Conservation (phyloP, 1,140 invertebrate species). For the Zaprionus davidi region DNA sequence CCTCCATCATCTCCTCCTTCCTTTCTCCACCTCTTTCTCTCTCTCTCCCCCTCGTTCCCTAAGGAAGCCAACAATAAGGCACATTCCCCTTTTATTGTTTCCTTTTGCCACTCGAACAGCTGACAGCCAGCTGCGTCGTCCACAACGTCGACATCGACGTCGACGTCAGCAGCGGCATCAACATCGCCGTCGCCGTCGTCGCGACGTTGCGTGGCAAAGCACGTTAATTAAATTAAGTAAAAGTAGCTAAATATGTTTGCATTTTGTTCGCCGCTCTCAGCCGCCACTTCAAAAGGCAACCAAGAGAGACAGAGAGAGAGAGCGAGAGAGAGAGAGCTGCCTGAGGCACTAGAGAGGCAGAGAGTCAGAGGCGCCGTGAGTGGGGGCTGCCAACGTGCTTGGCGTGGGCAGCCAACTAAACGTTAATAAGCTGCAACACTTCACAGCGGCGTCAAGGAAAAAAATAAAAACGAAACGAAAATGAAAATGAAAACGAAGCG, state of each 20-base stretch:
- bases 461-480: conserved; percentile 6
- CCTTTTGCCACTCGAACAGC: conserved; percentile 73
- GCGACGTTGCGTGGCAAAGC: conserved; percentile 54
- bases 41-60: conserved; percentile 24
- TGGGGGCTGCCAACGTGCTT: not conserved
- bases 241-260: conserved; percentile 80
- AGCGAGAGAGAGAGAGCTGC: not conserved
- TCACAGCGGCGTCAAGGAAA: conserved; percentile 7
- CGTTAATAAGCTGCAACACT: conserved; percentile 28
- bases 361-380: not conserved
- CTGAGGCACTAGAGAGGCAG: not conserved
- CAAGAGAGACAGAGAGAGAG: not conserved
- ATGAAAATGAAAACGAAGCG: not conserved
- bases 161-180: conserved; percentile 4
- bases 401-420: conserved; percentile 15
- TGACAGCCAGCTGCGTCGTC: conserved; percentile 61
- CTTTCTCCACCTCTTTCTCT: not conserved
- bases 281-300: conserved; percentile 1
- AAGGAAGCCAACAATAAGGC: conserved; percentile 80
- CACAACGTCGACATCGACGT: not conserved
- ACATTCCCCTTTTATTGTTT: conserved; percentile 75
- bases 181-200: conserved; percentile 1
- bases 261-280: conserved; percentile 32
- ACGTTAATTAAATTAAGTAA: conserved; percentile 83
- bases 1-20: not conserved